Base-by-base conservation (phyloP, 2,888 invertebrate genomes). In the Sylvicola cinctus region DNA sequence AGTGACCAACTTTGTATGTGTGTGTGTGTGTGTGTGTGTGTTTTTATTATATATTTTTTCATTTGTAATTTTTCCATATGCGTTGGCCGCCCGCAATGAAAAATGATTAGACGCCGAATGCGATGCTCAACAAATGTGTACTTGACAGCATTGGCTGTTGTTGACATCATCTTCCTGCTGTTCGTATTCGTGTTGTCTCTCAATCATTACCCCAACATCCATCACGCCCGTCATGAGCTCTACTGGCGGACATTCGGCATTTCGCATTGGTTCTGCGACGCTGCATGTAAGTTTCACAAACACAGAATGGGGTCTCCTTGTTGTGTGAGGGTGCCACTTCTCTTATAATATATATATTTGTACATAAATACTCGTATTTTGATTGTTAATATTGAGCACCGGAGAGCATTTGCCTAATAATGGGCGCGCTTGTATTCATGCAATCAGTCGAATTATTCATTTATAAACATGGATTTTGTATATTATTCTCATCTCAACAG, bases 71-170 rank as follows among this genome's bases (percentile, higher is more conserved):
- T 42, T 39, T 36, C 37, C 14, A 50, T 51, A 36, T 45, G n/a
- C n/a, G n/a, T n/a, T n/a, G n/a, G n/a, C n/a, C n/a, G n/a, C n/a
- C n/a, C n/a, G n/a, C n/a, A n/a, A n/a, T n/a, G n/a, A n/a, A n/a
- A n/a, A n/a, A n/a, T n/a, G n/a, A n/a, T n/a, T n/a, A 66, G 66
- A 42, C 62, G 70, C 42, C 66, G 74, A 33, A 79, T 79, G 77
- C 60, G 73, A 46, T 70, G 73, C 40, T 75, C 77, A 27, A 79
- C 78, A 38, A 78, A 79, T 54, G 65, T 68, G 38, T 80, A 79
- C 54, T 58, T 80, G 42, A 71, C 75, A 35, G 75, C 74, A 1
- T 54, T 80, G 42, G 78, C 78, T 30, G 61, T 72, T 38, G 72
- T 74, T 36, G 79, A 80, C 48, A 62, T 75, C 38, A 58, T 76